These are phyloP conservation scores for Coptotermes formosanus DNA, from an alignment of 1,140 invertebrate genomes.

Conservation along the genomic window DNA sequence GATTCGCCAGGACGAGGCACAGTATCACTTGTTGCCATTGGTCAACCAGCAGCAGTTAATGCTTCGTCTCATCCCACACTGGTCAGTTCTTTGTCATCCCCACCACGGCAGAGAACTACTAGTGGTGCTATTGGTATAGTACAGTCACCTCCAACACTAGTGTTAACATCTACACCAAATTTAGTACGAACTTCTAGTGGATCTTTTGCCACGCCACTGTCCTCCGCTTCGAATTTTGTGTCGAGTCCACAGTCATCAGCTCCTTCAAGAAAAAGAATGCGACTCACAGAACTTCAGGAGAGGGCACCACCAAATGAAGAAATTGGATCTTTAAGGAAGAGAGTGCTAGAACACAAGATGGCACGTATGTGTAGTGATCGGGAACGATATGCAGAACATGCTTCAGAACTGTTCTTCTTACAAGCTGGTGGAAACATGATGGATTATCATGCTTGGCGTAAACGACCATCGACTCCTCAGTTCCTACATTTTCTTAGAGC, in stretches of 20 bases:
- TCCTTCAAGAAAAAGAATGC: slow-evolving; percentile 47
- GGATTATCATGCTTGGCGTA: slow-evolving; percentile 80
- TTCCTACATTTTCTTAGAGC: slow-evolving; percentile 73
- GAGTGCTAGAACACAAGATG: slow-evolving; percentile 51
- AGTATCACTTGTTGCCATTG: slow-evolving; percentile 32
- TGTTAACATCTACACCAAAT: slow-evolving; percentile 26
- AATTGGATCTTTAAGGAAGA: slow-evolving; percentile 36
- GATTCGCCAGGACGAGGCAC: slow-evolving; percentile 26
- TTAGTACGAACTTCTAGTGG: slow-evolving; percentile 18
- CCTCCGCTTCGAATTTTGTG: slow-evolving; percentile 23
- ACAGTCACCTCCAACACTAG: slow-evolving; percentile 25
- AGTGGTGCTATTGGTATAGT: slow-evolving; percentile 11
- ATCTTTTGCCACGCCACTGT: slow-evolving; percentile 16
- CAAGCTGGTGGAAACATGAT: slow-evolving; percentile 83
- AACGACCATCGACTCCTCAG: slow-evolving; percentile 68
- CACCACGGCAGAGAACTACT: slow-evolving; percentile 29
- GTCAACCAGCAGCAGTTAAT: slow-evolving; percentile 30
- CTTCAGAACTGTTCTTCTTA: slow-evolving; percentile 81
- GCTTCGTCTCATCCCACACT: slow-evolving; percentile 31
- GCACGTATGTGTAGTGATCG: slow-evolving; percentile 48
- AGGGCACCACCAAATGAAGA: slow-evolving; percentile 39
- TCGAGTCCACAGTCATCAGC: slow-evolving; percentile 37
- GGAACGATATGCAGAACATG: slow-evolving; percentile 71
- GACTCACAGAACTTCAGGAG: slow-evolving; percentile 45
- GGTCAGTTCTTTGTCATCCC: slow-evolving; percentile 33